phyloP scores from a whole-genome alignment of 1,140 invertebrate species.

The Eumeta japonica region DNA sequence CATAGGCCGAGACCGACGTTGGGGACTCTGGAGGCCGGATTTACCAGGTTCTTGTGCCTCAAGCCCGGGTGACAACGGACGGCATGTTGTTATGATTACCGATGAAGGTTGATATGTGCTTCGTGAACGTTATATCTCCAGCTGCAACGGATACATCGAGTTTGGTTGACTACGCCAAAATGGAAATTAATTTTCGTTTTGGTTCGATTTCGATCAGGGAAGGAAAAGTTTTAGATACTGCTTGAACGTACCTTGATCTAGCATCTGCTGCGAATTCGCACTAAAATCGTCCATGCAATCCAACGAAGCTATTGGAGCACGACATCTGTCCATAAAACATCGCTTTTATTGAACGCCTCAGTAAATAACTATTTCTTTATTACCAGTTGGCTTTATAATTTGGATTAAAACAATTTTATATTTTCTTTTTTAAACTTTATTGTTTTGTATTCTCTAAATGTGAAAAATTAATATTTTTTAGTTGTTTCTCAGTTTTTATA shows the following conservation, averaged over 20 bases:
- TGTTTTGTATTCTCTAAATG: too few relatives aligned
- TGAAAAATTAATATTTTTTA: too few relatives aligned
- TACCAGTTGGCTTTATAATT: too few relatives aligned
- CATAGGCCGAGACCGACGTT: slow-evolving; percentile 90
- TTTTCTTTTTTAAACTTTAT: too few relatives aligned
- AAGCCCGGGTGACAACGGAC: slow-evolving; percentile 72
- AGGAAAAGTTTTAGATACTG: too few relatives aligned
- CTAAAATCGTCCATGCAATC: slow-evolving; percentile 93
- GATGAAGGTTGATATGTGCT: slow-evolving; percentile 45
- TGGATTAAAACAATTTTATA: too few relatives aligned
- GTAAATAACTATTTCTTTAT: not conserved
- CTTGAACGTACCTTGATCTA: slow-evolving; percentile 54
- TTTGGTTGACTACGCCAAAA: not conserved
- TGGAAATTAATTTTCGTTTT: too few relatives aligned
- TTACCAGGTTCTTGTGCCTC: slow-evolving; percentile 87
- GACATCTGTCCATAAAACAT: slow-evolving; percentile 65
- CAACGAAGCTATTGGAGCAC: slow-evolving; percentile 84
- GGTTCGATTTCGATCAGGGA: too few relatives aligned
- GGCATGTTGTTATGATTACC: slow-evolving; percentile 49
- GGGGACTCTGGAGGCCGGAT: slow-evolving; percentile 87
- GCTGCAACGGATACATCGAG: slow-evolving; percentile 14
- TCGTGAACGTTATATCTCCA: slow-evolving; percentile 40
- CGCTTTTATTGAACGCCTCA: too few relatives aligned
- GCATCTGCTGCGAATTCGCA: slow-evolving; percentile 58
- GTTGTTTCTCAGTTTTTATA: too few relatives aligned